Percentiles rank a stretch among this genome's conserved stretches.
Conservation (phyloP, 2,113 vertebrate genomes). For the Oreotrochilus melanogaster region DNA sequence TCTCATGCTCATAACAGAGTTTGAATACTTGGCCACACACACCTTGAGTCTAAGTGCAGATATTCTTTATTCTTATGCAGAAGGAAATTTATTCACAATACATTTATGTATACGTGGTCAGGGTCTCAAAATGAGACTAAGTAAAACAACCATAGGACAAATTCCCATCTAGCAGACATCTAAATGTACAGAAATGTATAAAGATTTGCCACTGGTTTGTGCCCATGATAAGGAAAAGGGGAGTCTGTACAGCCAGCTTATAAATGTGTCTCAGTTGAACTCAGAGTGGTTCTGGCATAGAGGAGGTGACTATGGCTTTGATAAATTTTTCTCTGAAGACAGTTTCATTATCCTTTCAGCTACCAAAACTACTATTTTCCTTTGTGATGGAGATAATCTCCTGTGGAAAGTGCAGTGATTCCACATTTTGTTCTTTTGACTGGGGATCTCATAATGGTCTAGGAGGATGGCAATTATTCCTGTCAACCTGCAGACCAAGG, state of each 20-base stretch:
- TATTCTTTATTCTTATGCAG: background rate
- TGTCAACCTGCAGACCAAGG: slow-evolving; percentile 38
- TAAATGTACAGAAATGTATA: background rate
- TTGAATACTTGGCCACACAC: background rate
- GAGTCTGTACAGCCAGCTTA: background rate
- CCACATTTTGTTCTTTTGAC: slow-evolving; percentile 28
- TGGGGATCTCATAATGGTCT: slow-evolving; percentile 42
- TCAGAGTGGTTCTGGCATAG: background rate
- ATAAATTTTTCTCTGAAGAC: slow-evolving; percentile 35
- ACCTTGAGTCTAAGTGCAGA: background rate
- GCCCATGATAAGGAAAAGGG: background rate
- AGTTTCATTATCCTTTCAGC: slow-evolving; percentile 39
- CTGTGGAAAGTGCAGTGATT: slow-evolving; percentile 7
- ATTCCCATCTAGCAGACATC: background rate
- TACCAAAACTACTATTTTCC: slow-evolving; percentile 4
- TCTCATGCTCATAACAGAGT: background rate
- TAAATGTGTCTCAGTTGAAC: background rate
- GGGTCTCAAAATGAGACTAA: background rate
- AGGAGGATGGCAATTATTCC: slow-evolving; percentile 61
- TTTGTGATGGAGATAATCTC: slow-evolving; percentile 11
- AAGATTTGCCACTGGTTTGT: background rate
- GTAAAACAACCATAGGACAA: background rate
- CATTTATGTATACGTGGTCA: background rate
- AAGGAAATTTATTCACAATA: background rate
- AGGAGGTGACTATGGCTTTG: background rate